Conservation (phyloP, 30 jellyfish, hydroid and myxozoan genomes). For the Cassiopea xamachana region DNA sequence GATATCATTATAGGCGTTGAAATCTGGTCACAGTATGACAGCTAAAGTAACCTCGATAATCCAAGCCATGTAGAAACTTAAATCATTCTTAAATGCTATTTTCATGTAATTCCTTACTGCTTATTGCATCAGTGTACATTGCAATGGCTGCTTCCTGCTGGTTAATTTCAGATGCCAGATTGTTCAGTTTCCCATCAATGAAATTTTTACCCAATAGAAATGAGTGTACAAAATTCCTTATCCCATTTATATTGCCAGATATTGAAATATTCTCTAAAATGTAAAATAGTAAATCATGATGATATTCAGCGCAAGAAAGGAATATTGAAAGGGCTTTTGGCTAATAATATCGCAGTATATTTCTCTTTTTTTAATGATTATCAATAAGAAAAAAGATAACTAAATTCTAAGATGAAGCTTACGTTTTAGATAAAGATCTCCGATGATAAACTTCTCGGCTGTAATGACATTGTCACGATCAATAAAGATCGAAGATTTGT, state of each 20-base stretch:
- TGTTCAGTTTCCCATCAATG: not conserved
- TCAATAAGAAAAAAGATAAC: not conserved
- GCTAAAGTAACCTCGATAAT: not conserved
- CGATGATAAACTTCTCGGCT: conserved; percentile 67
- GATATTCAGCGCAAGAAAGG: no score
- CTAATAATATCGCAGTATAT: no score
- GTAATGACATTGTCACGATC: conserved; percentile 60
- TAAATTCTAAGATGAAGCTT: not conserved
- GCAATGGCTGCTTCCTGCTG: conserved; percentile 41
- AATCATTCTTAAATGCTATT: not conserved
- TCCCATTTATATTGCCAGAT: conserved; percentile 60
- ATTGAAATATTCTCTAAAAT: conserved; percentile 59
- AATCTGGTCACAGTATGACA: not conserved
- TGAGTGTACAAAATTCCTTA: conserved; percentile 8
- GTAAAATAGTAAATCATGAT: not conserved
- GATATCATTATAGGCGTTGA: not conserved
- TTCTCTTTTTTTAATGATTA: not conserved
- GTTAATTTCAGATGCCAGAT: not conserved
- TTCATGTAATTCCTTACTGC: conserved; percentile 29
- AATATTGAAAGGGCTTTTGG: no score
- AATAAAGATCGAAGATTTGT: conserved; percentile 55
- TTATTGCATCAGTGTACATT: conserved; percentile 12
- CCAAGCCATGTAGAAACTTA: no score
- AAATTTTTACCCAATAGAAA: conserved; percentile 6
- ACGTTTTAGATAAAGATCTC: conserved; percentile 72